Conservation (phyloP, 2,113 vertebrate species). For the Anas platyrhynchos region DNA sequence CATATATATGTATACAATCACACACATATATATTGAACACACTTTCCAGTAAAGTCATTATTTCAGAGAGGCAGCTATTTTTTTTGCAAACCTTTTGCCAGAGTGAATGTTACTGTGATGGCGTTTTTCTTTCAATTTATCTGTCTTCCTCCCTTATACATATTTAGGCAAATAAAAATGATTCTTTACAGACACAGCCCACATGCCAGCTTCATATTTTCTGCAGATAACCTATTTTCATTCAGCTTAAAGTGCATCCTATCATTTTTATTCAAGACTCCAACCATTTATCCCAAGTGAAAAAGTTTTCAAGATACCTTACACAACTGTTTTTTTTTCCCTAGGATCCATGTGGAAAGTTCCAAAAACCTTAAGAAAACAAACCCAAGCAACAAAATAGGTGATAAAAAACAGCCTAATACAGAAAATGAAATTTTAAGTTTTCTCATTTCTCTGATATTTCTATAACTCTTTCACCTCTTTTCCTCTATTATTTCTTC, state of each 20-base stretch:
- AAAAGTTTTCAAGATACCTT: constrained; percentile 58
- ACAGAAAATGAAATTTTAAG: not conserved
- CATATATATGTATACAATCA: not conserved
- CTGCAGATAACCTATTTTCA: constrained; percentile 69
- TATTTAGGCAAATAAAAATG: constrained; percentile 75
- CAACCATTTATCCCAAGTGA: constrained; percentile 13
- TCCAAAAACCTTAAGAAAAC: constrained; percentile 13
- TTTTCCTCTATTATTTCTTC: not conserved
- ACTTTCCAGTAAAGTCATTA: not conserved
- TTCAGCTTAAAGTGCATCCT: constrained; percentile 58
- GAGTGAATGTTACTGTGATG: constrained; percentile 52
- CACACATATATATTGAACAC: not conserved
- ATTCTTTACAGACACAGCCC: constrained; percentile 64
- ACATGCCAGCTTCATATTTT: constrained; percentile 63
- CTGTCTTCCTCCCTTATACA: constrained; percentile 60
- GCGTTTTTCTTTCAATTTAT: constrained; percentile 71
- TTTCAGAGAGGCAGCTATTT: constrained; percentile 66
- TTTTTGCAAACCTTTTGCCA: constrained; percentile 69
- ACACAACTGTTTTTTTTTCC: not conserved
- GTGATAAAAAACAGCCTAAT: not conserved
- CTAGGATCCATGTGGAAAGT: not conserved
- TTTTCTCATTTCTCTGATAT: not conserved
- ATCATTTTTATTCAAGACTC: constrained; percentile 67
- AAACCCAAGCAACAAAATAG: not conserved
- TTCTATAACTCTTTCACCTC: not conserved